phyloP scores from a whole-genome alignment of 2,888 invertebrate species.

The Coelopa pilipes region DNA sequence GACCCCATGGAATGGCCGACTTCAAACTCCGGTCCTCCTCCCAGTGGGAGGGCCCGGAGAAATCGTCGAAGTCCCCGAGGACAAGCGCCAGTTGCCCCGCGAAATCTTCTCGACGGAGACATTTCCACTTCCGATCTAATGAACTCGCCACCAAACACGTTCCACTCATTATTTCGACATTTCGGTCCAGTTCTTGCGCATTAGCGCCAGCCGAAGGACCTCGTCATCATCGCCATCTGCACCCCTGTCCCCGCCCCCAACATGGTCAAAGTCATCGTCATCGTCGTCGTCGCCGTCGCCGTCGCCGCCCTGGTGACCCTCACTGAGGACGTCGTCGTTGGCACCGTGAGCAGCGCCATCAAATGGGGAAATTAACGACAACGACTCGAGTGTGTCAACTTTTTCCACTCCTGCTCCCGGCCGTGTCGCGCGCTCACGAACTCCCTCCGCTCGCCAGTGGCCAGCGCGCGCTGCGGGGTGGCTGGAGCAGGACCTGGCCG shows the following conservation, averaged over 20 bases:
- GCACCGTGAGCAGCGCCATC: neutral
- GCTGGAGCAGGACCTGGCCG: neutral
- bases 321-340: neutral
- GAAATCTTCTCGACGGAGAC: neutral
- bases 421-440: neutral
- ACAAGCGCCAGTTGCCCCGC: too few relatives aligned
- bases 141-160: neutral
- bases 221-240: neutral
- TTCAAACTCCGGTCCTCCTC: too few relatives aligned
- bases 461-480: neutral
- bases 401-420: too few relatives aligned
- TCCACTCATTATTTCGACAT: conserved; percentile 16
- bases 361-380: conserved; percentile 14
- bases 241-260: neutral
- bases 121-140: too few relatives aligned
- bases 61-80: too few relatives aligned
- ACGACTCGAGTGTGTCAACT: neutral
- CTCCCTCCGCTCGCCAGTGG: neutral
- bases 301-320: neutral
- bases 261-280: neutral
- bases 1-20: too few relatives aligned
- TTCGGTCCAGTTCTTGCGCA: conserved; percentile 7
- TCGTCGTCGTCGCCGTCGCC: neutral
- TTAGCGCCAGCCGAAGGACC: neutral
- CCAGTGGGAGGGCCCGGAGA: too few relatives aligned